Evolutionary conservation across 2,113 vertebrate species (phyloP).

Genomic region (Lamprotornis superbus): DNA sequence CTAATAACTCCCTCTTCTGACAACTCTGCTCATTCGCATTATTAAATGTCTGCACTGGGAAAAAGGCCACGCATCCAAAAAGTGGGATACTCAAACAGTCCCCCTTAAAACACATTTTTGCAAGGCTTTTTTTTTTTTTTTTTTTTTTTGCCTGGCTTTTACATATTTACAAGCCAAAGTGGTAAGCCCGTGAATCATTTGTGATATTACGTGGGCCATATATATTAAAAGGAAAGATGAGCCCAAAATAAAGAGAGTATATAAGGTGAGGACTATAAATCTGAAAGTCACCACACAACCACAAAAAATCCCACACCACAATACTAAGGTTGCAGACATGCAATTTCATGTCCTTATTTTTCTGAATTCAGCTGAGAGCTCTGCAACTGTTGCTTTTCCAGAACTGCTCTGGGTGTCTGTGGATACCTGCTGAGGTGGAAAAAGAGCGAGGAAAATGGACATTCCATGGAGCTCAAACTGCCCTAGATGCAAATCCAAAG

Average conservation of each 20-base stretch:
- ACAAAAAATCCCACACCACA: background rate
- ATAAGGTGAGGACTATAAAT: background rate
- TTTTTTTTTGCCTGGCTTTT: background rate
- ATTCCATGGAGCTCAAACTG: background rate
- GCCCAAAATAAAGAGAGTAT: background rate
- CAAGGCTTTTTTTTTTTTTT: background rate
- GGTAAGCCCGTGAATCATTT: background rate
- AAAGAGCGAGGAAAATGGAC: accelerated
- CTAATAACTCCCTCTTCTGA: background rate
- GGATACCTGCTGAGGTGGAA: background rate
- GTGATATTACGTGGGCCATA: background rate
- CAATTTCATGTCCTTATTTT: background rate
- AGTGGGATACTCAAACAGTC: background rate
- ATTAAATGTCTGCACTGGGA: background rate
- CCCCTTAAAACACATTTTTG: background rate
- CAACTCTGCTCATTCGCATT: background rate
- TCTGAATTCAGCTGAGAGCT: background rate
- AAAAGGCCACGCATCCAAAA: background rate
- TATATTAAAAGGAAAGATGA: background rate
- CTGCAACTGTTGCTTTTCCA: background rate
- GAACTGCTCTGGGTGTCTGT: background rate
- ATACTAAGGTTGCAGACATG: accelerated
- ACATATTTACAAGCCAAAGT: background rate
- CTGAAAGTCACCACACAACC: background rate
- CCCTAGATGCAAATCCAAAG: background rate